Evolutionary conservation across 2,888 invertebrate species (phyloP).

Genomic region (Acanthosepion esculentum): DNA sequence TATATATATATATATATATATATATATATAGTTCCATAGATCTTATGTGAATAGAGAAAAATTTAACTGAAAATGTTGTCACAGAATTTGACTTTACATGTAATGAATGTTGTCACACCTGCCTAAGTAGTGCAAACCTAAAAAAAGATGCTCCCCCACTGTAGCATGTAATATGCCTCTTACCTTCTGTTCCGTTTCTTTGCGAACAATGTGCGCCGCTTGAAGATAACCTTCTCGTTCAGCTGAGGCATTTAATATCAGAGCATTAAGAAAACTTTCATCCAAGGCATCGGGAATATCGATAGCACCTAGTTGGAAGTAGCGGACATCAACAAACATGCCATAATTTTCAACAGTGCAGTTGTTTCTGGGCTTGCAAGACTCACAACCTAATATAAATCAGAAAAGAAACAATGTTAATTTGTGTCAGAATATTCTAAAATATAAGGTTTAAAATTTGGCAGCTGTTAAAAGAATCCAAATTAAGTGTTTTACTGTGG

Average conservation of each 20-base stretch:
- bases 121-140: no score
- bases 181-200: constrained; percentile 64
- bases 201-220: constrained; percentile 64
- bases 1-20: no score
- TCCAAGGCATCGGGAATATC: constrained; percentile 63
- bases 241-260: constrained; percentile 63
- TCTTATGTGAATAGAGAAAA: no score
- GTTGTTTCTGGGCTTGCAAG: constrained; percentile 54
- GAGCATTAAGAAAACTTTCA: constrained; percentile 61
- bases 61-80: no score
- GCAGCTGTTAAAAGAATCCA: no score
- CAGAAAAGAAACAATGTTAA: not conserved
- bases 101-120: no score
- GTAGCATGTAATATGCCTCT: not conserved
- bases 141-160: no score
- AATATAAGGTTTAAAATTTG: no score
- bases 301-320: constrained; percentile 64
- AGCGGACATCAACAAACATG: constrained; percentile 63
- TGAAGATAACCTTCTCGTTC: constrained; percentile 63
- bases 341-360: constrained; percentile 61
- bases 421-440: no score
- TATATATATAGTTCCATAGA: no score
- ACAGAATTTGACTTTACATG: no score
- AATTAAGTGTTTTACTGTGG: no score
- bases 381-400: constrained; percentile 57